phyloP scores from a whole-genome alignment of 2,888 invertebrate species.

The Drosophila multiciliata region DNA sequence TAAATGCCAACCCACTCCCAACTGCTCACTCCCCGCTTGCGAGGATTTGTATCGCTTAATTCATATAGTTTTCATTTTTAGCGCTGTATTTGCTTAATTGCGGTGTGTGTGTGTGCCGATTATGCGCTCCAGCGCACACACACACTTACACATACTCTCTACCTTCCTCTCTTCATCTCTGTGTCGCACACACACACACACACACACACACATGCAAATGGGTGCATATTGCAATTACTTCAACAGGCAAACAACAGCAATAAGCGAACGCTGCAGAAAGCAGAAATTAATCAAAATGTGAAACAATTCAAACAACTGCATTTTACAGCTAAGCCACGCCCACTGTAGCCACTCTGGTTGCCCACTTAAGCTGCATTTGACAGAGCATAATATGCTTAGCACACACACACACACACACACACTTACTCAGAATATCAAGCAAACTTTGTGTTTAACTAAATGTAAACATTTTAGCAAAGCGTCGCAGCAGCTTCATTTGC shows the following conservation, averaged over 20 bases:
- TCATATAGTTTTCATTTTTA: conserved; percentile 70
- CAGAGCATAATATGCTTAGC: conserved; percentile 39
- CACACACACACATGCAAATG: conserved; percentile 32
- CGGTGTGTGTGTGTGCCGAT: conserved; percentile 43
- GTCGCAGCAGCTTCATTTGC: conserved; percentile 24
- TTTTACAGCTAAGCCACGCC: conserved; percentile 27
- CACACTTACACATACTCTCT: conserved; percentile 9
- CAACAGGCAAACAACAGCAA: conserved; percentile 57
- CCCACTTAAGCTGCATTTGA: conserved; percentile 59
- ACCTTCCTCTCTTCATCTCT: background rate
- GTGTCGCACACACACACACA: conserved; percentile 12
- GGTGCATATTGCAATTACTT: conserved; percentile 69
- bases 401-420: conserved; percentile 16
- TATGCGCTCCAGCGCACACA: conserved; percentile 26
- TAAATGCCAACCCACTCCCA: conserved; percentile 13
- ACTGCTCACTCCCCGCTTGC: background rate
- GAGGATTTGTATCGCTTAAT: conserved; percentile 61
- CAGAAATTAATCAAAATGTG: conserved; percentile 73
- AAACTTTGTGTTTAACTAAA: conserved; percentile 63
- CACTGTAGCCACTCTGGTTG: conserved; percentile 2
- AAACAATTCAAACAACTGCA: conserved; percentile 66
- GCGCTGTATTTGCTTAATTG: conserved; percentile 71
- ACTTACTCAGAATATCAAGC: background rate
- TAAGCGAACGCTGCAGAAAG: conserved; percentile 45
- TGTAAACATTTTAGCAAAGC: conserved; percentile 68